Percentiles rank a stretch among this genome's conserved stretches.
These are phyloP conservation scores for Trichogramma evanescens DNA, from an alignment of 2,888 invertebrate genomes.

Conservation along the genomic window DNA sequence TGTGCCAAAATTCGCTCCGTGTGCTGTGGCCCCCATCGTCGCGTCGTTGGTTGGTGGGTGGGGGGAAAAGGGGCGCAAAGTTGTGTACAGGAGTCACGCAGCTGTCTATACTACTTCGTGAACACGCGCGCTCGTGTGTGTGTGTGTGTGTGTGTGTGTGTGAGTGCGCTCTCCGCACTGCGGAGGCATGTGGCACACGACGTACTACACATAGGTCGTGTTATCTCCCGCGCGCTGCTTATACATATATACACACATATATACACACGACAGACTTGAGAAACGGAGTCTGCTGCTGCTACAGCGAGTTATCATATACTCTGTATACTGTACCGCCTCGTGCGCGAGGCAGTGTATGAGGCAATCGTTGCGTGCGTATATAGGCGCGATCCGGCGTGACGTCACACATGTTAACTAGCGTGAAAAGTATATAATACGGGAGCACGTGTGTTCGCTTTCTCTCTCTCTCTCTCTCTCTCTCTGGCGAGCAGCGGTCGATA, in stretches of 20 bases:
- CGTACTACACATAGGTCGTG: neutral
- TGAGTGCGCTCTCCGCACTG: neutral
- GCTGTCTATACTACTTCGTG: neutral
- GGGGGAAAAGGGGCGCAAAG: neutral
- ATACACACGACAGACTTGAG: no score
- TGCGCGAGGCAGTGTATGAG: neutral
- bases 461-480: conserved; percentile 4
- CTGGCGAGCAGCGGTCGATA: neutral
- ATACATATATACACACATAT: no score
- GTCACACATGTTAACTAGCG: no score
- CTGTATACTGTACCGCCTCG: neutral
- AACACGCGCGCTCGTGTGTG: neutral
- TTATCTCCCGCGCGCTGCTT: no score
- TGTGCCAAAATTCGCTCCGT: conserved; percentile 28
- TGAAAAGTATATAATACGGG: no score
- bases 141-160: neutral
- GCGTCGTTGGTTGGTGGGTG: no score
- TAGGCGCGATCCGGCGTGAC: neutral
- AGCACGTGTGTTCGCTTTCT: neutral
- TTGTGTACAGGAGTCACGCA: neutral
- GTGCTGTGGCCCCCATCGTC: conserved; percentile 39
- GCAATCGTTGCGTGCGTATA: neutral
- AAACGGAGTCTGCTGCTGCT: no score
- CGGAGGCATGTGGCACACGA: neutral
- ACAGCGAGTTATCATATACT: neutral